Evolutionary conservation across 2,797 vertebrate species (phyloP).

Genomic region (Hydrolagus colliei): DNA sequence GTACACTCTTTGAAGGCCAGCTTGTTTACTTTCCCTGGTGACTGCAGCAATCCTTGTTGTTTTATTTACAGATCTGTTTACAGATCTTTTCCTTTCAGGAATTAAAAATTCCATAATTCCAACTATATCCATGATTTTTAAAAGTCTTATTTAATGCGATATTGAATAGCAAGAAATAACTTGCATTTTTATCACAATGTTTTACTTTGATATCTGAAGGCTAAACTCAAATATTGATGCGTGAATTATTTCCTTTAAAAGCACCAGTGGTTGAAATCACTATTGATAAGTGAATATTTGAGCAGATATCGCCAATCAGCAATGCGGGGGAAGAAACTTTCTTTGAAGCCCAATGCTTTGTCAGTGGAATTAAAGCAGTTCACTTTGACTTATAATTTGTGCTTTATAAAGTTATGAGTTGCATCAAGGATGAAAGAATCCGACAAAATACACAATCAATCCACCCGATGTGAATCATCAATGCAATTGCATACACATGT

Average conservation of each 20-base stretch:
- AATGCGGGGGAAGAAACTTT: background rate
- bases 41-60: background rate
- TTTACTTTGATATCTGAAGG: background rate
- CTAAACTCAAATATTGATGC: background rate
- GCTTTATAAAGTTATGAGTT: background rate
- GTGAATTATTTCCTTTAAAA: background rate
- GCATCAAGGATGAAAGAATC: background rate
- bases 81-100: background rate
- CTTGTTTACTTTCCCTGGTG: background rate
- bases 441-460: background rate
- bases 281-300: background rate
- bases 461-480: background rate
- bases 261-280: background rate
- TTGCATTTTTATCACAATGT: background rate
- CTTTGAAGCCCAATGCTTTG: background rate
- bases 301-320: background rate
- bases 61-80: background rate
- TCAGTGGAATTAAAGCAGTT: background rate
- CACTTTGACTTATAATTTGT: background rate
- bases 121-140: background rate
- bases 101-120: background rate
- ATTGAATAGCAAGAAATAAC: background rate
- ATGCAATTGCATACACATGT: background rate
- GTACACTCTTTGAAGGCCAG: background rate
- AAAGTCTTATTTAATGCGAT: background rate